Percentiles rank a stretch among this genome's conserved stretches.
Conservation (phyloP, 2,888 invertebrate genomes). For the Electrophaes corylata region DNA sequence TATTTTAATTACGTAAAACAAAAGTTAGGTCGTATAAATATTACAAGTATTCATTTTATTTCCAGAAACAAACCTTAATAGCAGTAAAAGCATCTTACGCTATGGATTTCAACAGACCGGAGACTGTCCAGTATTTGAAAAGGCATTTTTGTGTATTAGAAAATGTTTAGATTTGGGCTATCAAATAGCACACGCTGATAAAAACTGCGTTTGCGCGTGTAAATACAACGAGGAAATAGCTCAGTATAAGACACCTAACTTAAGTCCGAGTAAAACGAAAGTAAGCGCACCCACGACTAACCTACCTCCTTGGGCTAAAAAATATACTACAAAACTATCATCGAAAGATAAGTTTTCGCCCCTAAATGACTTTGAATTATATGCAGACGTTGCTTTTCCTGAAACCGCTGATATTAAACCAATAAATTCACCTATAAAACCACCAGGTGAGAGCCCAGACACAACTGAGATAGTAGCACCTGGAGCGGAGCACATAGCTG, state of each 20-base stretch:
- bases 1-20: too few species aligned
- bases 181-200: constrained; percentile 61
- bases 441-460: too few species aligned
- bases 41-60: not conserved
- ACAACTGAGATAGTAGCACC: too few species aligned
- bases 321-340: constrained; percentile 1
- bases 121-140: constrained; percentile 55
- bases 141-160: constrained; percentile 61
- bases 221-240: constrained; percentile 49
- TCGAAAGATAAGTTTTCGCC: not conserved
- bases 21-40: too few species aligned
- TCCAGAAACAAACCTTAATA: constrained; percentile 28
- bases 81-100: constrained; percentile 48
- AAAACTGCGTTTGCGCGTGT: constrained; percentile 63
- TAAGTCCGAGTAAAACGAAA: constrained; percentile 44
- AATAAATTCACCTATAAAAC: not conserved
- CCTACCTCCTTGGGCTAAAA: constrained; percentile 56
- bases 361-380: constrained; percentile 6
- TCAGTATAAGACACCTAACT: constrained; percentile 37
- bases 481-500: too few species aligned
- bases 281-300: constrained; percentile 58
- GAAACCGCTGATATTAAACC: not conserved
- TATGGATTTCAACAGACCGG: constrained; percentile 66
- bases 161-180: constrained; percentile 60
- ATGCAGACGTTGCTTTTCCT: constrained; percentile 8